These are phyloP conservation scores for Hydrotaea cyrtoneurina DNA, from an alignment of 2,888 invertebrate species.

Conservation along the genomic window DNA sequence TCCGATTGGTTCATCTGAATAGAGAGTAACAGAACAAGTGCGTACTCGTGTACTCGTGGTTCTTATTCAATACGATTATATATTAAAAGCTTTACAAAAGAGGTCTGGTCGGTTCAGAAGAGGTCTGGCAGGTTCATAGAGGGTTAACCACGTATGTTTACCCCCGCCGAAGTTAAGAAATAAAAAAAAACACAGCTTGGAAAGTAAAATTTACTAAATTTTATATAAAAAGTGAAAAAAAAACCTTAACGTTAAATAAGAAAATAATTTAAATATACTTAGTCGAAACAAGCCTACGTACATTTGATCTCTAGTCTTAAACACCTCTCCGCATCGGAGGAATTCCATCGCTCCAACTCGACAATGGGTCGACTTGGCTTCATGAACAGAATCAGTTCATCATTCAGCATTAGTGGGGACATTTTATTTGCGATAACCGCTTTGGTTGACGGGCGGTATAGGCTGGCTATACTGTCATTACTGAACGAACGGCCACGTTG, in stretches of 20 bases:
- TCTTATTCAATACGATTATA: too few species aligned
- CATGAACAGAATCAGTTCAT: constrained; percentile 76
- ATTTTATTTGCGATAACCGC: constrained; percentile 78
- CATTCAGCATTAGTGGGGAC: constrained; percentile 77
- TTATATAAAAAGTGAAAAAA: constrained; percentile 65
- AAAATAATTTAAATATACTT: constrained; percentile 16
- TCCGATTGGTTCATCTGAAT: too few species aligned
- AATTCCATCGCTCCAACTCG: constrained; percentile 78
- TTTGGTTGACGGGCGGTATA: constrained; percentile 77
- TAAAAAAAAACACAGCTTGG: too few species aligned
- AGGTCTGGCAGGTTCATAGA: too few species aligned
- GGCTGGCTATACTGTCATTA: constrained; percentile 71
- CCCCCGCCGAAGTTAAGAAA: too few species aligned
- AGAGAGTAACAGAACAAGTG: too few species aligned
- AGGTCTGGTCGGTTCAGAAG: too few species aligned
- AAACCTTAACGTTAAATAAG: constrained; percentile 48
- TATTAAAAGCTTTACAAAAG: too few species aligned
- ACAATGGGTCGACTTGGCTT: constrained; percentile 80
- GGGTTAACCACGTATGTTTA: too few species aligned
- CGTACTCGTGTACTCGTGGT: too few species aligned
- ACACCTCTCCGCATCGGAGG: constrained; percentile 77
- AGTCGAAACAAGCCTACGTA: constrained; percentile 65
- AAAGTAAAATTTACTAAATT: constrained; percentile 42
- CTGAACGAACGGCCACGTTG: constrained; percentile 72
- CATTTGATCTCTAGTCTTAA: constrained; percentile 79